Evolutionary conservation across 2,888 invertebrate genomes (phyloP).

Genomic region (Therioaphis trifolii): DNA sequence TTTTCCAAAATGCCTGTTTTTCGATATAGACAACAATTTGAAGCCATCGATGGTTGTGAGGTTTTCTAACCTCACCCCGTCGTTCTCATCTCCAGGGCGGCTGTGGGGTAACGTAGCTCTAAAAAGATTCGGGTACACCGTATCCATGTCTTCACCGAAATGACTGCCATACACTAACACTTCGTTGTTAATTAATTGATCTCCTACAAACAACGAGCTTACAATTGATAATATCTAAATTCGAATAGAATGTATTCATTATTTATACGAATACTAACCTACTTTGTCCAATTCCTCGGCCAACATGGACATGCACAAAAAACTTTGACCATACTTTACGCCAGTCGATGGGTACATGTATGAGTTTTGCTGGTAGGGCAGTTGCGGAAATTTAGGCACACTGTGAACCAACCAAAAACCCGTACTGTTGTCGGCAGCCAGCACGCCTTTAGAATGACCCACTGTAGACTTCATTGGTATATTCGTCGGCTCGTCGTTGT

Average conservation of each 20-base stretch:
- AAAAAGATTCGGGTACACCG: slow-evolving; percentile 75
- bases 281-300: slow-evolving; percentile 77
- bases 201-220: no score
- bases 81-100: neutral
- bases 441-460: slow-evolving; percentile 92
- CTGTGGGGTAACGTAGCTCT: slow-evolving; percentile 67
- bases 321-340: slow-evolving; percentile 83
- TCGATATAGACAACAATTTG: slow-evolving; percentile 68
- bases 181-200: slow-evolving; percentile 83
- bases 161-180: slow-evolving; percentile 79
- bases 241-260: no score
- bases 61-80: slow-evolving; percentile 66
- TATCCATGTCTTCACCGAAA: slow-evolving; percentile 73
- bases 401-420: slow-evolving; percentile 95
- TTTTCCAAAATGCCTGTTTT: slow-evolving; percentile 49
- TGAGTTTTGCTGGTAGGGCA: slow-evolving; percentile 68
- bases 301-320: slow-evolving; percentile 85
- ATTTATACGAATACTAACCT: slow-evolving; percentile 72
- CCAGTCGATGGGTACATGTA: slow-evolving; percentile 82
- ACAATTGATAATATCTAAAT: no score
- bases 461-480: slow-evolving; percentile 72
- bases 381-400: slow-evolving; percentile 85
- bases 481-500: slow-evolving; percentile 89
- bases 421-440: slow-evolving; percentile 77
- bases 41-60: neutral